A percentile compares a stretch with the other conserved stretches of the same genome.
phyloP scores from a whole-genome alignment of 2,888 invertebrate species.

The Apoda limacodes region DNA sequence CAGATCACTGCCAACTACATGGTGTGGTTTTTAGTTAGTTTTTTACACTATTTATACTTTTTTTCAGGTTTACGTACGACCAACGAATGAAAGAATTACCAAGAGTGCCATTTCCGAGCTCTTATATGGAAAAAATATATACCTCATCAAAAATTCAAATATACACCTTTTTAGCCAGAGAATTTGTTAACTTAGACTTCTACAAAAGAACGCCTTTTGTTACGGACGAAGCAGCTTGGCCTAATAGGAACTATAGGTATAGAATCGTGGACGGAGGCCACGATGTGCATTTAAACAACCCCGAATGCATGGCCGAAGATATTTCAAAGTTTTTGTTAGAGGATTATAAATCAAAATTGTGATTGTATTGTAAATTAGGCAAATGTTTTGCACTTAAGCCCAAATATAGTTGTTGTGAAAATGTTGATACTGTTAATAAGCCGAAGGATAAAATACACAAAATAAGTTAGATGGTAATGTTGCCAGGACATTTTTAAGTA shows the following conservation, averaged over 20 bases:
- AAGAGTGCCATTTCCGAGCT: slow-evolving; percentile 30
- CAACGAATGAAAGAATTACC: slow-evolving; percentile 42
- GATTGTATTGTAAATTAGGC: slow-evolving; percentile 3
- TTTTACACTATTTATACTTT: no score
- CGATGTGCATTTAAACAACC: slow-evolving; percentile 69
- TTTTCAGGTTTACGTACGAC: slow-evolving; percentile 33
- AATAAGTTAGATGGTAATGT: no score
- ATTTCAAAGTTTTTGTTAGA: slow-evolving; percentile 36
- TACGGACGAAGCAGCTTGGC: slow-evolving; percentile 33
- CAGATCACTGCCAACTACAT: no score
- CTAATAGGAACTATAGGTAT: slow-evolving; percentile 32
- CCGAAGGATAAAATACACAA: no score
- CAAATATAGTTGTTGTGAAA: no score
- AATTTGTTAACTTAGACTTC: slow-evolving; percentile 21
- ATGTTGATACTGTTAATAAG: no score
- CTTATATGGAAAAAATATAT: slow-evolving; percentile 29
- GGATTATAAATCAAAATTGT: slow-evolving; percentile 19
- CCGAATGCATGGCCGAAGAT: slow-evolving; percentile 57
- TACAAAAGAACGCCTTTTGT: slow-evolving; percentile 32
- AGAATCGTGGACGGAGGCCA: slow-evolving; percentile 65
- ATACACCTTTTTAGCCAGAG: slow-evolving; percentile 31
- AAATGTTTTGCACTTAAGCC: no score
- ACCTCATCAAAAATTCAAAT: slow-evolving; percentile 31
- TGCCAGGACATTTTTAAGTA: no score
- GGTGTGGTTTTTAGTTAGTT: no score